These are phyloP conservation scores for Dasypus novemcinctus DNA, from an alignment of 2,113 vertebrate species.

Conservation along the genomic window DNA sequence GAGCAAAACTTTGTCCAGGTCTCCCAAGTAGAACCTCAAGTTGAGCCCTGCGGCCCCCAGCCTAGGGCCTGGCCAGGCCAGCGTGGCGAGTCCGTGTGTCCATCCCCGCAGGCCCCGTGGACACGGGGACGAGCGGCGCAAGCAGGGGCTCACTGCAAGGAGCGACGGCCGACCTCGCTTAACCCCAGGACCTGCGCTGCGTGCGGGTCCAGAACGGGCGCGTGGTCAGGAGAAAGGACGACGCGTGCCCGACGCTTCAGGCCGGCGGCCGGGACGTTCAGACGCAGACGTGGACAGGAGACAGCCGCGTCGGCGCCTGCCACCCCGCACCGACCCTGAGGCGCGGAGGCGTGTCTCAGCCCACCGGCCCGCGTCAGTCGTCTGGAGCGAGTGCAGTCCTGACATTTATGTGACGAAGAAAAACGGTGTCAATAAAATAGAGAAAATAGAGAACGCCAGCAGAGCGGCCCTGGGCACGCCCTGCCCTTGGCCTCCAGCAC, in stretches of 20 bases:
- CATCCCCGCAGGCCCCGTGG: neutral
- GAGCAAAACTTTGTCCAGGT: neutral
- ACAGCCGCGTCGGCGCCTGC: no score
- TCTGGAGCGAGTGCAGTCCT: neutral
- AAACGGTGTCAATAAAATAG: neutral
- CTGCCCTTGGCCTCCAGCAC: neutral
- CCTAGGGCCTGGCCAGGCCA: no score
- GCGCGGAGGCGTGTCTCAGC: no score
- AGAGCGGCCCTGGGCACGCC: neutral
- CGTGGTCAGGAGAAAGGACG: no score
- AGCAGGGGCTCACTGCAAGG: neutral
- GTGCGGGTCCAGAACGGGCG: no score
- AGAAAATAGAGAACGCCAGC: neutral
- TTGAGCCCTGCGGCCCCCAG: neutral
- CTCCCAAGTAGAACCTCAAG: neutral
- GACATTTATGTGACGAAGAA: neutral
- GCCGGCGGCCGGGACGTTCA: no score
- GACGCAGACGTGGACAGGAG: no score
- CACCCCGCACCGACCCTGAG: no score
- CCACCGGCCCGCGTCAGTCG: neutral
- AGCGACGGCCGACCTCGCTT: neutral
- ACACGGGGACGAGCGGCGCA: rapidly evolving
- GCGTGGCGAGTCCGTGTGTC: rapidly evolving
- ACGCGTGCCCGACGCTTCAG: no score
- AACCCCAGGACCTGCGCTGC: no score